Evolutionary conservation across 2,113 vertebrate species (phyloP).

Genomic region (Cyprinodon brontotheroides): DNA sequence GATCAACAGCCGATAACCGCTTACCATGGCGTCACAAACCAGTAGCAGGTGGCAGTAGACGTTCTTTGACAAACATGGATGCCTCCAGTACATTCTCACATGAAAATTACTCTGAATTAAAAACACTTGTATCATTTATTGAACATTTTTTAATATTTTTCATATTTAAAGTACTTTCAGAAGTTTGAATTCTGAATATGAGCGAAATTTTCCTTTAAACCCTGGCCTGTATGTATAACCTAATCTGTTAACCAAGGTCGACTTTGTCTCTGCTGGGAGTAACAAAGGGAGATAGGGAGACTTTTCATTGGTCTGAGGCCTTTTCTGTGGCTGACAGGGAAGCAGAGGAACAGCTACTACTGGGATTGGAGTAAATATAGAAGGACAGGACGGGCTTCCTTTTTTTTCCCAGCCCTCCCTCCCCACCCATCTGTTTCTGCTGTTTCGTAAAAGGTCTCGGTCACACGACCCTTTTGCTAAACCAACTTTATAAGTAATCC

Average conservation of each 20-base stretch:
- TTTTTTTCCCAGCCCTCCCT: conserved; percentile 23
- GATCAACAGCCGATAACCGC: too few species aligned
- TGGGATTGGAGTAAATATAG: conserved; percentile 67
- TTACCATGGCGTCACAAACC: too few species aligned
- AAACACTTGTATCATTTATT: too few species aligned
- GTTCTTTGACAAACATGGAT: too few species aligned
- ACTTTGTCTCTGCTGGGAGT: conserved; percentile 41
- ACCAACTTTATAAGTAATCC: conserved; percentile 15
- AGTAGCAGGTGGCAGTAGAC: too few species aligned
- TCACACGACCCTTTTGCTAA: conserved; percentile 6
- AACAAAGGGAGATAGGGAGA: conserved; percentile 56
- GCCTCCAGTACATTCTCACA: too few species aligned
- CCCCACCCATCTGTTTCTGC: conserved; percentile 44
- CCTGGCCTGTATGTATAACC: conserved; percentile 16
- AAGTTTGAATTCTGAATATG: too few species aligned
- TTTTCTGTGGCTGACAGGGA: conserved; percentile 40
- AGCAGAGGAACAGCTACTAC: conserved; percentile 48
- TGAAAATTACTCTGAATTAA: too few species aligned
- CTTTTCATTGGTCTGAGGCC: conserved; percentile 58
- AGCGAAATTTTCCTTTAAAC: not conserved
- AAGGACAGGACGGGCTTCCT: conserved; percentile 64
- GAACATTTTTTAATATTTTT: too few species aligned
- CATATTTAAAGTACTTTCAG: too few species aligned
- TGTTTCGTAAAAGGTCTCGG: conserved; percentile 35
- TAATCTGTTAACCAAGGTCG: conserved; percentile 16